Conservation (phyloP, 2,797 vertebrate genomes). For the Allenopithecus nigroviridis region DNA sequence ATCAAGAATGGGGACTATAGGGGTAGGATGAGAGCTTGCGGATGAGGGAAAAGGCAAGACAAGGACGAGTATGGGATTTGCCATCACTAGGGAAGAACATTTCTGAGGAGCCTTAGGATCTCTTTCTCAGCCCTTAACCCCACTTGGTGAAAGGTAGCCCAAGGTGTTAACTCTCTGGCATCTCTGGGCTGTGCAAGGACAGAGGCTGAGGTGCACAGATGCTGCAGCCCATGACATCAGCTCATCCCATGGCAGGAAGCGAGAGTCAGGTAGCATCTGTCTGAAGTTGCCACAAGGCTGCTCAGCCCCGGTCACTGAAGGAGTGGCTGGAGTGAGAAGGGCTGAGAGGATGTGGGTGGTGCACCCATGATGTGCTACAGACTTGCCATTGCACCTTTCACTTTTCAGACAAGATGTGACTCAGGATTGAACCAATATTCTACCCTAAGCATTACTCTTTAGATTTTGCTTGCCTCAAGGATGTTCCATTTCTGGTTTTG, state of each 20-base stretch:
- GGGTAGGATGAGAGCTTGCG: neutral
- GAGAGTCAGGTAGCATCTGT: neutral
- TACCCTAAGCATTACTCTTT: neutral
- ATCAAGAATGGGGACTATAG: neutral
- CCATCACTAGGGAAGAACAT: neutral
- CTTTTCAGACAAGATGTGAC: neutral
- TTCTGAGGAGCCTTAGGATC: neutral
- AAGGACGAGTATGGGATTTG: neutral
- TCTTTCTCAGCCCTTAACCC: neutral
- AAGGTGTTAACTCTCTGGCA: neutral
- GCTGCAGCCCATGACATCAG: no score
- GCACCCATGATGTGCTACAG: neutral
- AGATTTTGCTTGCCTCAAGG: neutral
- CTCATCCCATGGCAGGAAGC: neutral
- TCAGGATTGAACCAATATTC: neutral
- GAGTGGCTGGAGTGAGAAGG: neutral
- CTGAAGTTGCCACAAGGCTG: no score
- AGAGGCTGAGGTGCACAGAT: no score
- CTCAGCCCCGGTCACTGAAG: neutral
- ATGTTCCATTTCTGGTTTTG: neutral
- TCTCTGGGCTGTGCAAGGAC: neutral
- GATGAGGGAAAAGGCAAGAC: neutral
- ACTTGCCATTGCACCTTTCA: neutral
- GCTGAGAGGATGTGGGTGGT: neutral
- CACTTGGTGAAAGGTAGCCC: neutral